phyloP scores from a whole-genome alignment of 2,113 vertebrate species.

The Dunckerocampus dactyliophorus region DNA sequence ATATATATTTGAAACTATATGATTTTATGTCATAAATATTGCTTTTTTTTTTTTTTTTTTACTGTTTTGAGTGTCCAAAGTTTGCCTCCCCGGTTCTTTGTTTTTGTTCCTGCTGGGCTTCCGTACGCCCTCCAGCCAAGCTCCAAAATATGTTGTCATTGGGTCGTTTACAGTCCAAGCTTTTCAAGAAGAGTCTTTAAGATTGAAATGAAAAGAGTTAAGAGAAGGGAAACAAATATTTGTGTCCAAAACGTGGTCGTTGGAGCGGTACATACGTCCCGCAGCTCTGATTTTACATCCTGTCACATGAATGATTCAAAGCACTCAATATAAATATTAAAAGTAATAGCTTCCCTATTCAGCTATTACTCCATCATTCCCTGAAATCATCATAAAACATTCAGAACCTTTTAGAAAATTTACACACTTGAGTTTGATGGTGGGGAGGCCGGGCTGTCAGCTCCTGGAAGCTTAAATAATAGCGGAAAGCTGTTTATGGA shows the following conservation, averaged over 20 bases:
- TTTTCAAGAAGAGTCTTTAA: no score
- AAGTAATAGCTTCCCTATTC: slow-evolving; percentile 99
- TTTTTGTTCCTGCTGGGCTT: no score
- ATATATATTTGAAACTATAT: no score
- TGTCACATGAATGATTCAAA: slow-evolving; percentile 99
- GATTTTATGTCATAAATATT: no score
- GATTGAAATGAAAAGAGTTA: not conserved
- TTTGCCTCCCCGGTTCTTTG: no score
- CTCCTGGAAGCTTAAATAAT: slow-evolving; percentile 90
- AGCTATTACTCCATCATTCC: slow-evolving; percentile 97
- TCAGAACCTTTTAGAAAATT: slow-evolving; percentile 99
- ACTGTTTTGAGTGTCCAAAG: no score
- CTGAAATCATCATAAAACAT: slow-evolving; percentile 99
- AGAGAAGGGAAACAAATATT: slow-evolving; percentile 86
- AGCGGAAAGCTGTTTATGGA: slow-evolving; percentile 98
- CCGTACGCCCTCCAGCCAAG: not conserved
- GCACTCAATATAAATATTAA: slow-evolving; percentile 99
- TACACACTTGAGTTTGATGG: slow-evolving; percentile 99
- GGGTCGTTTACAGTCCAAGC: not conserved
- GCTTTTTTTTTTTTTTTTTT: no score
- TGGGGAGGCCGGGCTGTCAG: slow-evolving; percentile 88
- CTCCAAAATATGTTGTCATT: not conserved
- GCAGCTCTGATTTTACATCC: slow-evolving; percentile 97
- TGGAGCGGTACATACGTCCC: slow-evolving; percentile 91
- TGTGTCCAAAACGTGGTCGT: slow-evolving; percentile 77